Conservation (phyloP, 2,113 vertebrate genomes). For the Panthera leo region DNA sequence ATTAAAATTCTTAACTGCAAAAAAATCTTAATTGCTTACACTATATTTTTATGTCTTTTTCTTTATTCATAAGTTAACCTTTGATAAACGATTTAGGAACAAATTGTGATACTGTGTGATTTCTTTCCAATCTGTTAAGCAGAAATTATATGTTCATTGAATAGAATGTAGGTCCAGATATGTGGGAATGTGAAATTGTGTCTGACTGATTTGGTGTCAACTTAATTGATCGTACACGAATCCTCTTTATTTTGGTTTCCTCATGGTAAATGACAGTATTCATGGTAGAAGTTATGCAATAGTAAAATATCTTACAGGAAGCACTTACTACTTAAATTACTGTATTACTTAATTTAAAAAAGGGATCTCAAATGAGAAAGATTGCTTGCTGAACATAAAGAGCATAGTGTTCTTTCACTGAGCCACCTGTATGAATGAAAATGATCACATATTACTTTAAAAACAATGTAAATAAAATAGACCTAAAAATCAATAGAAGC, state of each 20-base stretch:
- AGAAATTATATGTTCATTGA: neutral
- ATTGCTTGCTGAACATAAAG: conserved; percentile 26
- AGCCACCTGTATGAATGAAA: conserved; percentile 54
- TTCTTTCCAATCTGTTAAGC: neutral
- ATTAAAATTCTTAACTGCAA: neutral
- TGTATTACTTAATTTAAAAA: conserved; percentile 40
- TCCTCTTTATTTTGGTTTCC: conserved; percentile 12
- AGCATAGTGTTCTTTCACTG: neutral
- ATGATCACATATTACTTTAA: conserved; percentile 50
- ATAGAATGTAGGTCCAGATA: neutral
- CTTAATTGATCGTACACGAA: neutral
- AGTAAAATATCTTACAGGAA: conserved; percentile 32
- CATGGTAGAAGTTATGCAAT: neutral
- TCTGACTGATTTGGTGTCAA: neutral
- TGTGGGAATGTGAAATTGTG: neutral
- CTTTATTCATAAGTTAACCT: conserved; percentile 38
- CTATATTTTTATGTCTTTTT: neutral
- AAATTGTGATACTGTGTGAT: neutral
- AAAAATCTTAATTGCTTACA: conserved; percentile 9
- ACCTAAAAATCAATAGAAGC: conserved; percentile 67
- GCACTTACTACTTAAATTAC: conserved; percentile 15
- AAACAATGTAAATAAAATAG: conserved; percentile 66
- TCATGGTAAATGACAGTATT: conserved; percentile 20
- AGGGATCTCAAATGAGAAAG: neutral
- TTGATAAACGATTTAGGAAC: neutral